Percentiles rank a stretch among this genome's conserved stretches.
Conservation (phyloP, 2,797 vertebrate genomes). For the Helostoma temminkii region DNA sequence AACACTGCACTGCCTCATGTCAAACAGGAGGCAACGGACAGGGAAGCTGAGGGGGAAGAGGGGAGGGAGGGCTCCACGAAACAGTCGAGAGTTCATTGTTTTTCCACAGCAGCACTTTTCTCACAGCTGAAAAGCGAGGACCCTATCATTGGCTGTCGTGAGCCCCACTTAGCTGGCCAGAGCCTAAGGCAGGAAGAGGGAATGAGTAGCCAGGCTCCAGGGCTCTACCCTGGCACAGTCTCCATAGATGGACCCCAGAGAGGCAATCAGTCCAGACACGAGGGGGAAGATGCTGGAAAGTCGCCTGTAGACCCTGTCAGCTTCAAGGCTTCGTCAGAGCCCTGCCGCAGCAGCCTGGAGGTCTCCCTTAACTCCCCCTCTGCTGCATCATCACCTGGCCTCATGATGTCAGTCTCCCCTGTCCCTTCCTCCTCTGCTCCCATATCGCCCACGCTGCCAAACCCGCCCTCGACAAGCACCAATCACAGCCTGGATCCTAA, state of each 20-base stretch:
- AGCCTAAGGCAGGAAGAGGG: conserved; percentile 76
- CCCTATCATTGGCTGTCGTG: conserved; percentile 44
- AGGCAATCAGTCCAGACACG: conserved; percentile 71
- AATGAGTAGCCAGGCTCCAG: conserved; percentile 68
- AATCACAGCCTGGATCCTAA: conserved; percentile 84
- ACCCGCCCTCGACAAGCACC: conserved; percentile 77
- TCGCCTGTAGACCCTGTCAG: conserved; percentile 87
- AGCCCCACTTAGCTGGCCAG: conserved; percentile 72
- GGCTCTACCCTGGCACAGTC: conserved; percentile 57
- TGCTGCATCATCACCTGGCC: conserved; percentile 92
- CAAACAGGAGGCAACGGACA: conserved; percentile 90
- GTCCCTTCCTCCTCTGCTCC: conserved; percentile 92
- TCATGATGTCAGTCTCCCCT: conserved; percentile 92
- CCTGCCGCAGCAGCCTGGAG: conserved; percentile 92
- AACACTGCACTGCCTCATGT: conserved; percentile 74
- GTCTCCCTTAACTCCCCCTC: conserved; percentile 93
- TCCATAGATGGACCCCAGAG: conserved; percentile 78
- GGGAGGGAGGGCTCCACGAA: conserved; percentile 73
- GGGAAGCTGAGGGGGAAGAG: conserved; percentile 76
- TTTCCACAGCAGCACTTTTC: conserved; percentile 73
- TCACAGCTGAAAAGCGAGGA: conserved; percentile 81
- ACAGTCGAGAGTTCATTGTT: conserved; percentile 71
- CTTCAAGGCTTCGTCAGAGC: conserved; percentile 91
- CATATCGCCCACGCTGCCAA: conserved; percentile 90
- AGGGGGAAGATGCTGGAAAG: conserved; percentile 81